Percentiles rank a stretch among this genome's conserved stretches.
Evolutionary conservation across 1,140 invertebrate genomes (phyloP).

Genomic region (Drosophila saltans): DNA sequence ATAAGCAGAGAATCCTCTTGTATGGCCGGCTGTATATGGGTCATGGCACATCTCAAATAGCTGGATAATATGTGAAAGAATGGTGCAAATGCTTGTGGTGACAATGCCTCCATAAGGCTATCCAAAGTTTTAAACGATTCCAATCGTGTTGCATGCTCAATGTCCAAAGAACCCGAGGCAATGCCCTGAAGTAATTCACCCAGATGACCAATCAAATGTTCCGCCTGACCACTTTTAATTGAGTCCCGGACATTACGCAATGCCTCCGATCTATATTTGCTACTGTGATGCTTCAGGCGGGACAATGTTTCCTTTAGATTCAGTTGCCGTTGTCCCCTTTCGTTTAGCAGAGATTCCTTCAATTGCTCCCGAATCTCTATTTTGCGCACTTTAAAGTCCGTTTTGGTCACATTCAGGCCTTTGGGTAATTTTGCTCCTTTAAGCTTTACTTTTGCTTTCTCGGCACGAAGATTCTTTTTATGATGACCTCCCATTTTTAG

Average conservation of each 20-base stretch:
- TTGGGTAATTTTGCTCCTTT: slow-evolving; percentile 89
- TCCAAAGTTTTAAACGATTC: slow-evolving; percentile 88
- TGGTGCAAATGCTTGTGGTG: slow-evolving; percentile 84
- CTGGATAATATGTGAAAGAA: slow-evolving; percentile 90
- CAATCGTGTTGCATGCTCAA: slow-evolving; percentile 88
- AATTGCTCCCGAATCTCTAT: slow-evolving; percentile 92
- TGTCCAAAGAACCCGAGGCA: slow-evolving; percentile 88
- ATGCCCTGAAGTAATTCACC: slow-evolving; percentile 88
- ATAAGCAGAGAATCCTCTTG: slow-evolving; percentile 92
- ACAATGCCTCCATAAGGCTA: slow-evolving; percentile 85
- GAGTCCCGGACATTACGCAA: slow-evolving; percentile 89
- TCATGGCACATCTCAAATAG: slow-evolving; percentile 93
- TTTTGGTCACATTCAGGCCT: slow-evolving; percentile 93
- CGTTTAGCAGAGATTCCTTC: slow-evolving; percentile 85
- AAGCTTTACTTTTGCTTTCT: slow-evolving; percentile 91
- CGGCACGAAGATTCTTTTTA: slow-evolving; percentile 89
- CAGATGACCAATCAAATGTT: slow-evolving; percentile 85
- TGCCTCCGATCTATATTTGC: slow-evolving; percentile 87
- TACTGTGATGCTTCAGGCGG: slow-evolving; percentile 91
- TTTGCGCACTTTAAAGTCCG: slow-evolving; percentile 94
- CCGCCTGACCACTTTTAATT: slow-evolving; percentile 84
- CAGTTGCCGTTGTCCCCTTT: slow-evolving; percentile 87
- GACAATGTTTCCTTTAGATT: slow-evolving; percentile 91
- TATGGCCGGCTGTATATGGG: slow-evolving; percentile 90
- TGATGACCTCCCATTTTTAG: slow-evolving; percentile 84